phyloP scores from a whole-genome alignment of 2,113 vertebrate genomes.

The Tapirus terrestris region DNA sequence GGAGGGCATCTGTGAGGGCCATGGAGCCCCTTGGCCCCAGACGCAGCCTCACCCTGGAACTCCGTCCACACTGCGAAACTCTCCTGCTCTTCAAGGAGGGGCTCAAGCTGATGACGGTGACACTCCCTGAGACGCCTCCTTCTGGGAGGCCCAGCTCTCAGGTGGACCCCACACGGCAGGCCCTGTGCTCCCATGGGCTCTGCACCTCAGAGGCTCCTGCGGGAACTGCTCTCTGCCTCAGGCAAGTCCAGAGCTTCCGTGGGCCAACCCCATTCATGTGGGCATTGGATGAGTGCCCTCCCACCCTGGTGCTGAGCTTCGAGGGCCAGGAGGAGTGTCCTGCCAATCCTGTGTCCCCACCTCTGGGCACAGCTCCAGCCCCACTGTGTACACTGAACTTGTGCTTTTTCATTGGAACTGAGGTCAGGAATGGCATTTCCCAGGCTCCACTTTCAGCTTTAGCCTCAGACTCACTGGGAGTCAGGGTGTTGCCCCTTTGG shows the following conservation, averaged over 20 bases:
- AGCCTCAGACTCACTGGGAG: background rate
- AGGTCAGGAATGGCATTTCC: background rate
- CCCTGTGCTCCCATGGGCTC: no score
- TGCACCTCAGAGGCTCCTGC: no score
- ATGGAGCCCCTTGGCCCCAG: fast-evolving
- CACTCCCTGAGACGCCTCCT: background rate
- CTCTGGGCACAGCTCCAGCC: background rate
- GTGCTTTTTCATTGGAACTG: no score
- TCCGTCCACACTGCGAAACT: fast-evolving
- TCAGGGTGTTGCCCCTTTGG: background rate
- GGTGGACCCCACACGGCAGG: background rate
- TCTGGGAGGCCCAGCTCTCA: background rate
- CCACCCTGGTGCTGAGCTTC: background rate
- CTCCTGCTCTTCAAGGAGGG: background rate
- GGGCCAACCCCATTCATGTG: no score
- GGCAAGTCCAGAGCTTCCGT: background rate
- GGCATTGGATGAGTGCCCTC: background rate
- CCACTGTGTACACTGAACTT: fast-evolving
- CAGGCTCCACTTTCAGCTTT: background rate
- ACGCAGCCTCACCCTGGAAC: background rate
- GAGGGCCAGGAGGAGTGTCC: background rate
- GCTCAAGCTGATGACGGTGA: fast-evolving
- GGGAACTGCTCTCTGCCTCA: background rate
- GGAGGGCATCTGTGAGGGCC: background rate
- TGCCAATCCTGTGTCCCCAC: background rate